These are phyloP conservation scores for Acridotheres tristis DNA, from an alignment of 2,797 vertebrate species.

Conservation along the genomic window DNA sequence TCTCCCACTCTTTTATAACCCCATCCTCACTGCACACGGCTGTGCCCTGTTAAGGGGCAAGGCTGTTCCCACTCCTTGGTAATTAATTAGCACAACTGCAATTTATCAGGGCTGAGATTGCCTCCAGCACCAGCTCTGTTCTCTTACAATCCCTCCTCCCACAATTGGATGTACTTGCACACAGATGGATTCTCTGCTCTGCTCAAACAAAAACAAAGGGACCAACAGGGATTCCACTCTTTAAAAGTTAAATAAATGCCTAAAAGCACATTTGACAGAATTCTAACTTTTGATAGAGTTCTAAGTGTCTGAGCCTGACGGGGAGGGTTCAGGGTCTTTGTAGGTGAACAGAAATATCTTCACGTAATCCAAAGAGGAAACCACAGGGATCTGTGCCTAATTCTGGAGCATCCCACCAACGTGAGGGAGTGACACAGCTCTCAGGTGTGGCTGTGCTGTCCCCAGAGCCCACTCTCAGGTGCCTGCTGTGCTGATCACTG, in stretches of 20 bases:
- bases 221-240: not conserved
- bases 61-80: too few relatives aligned
- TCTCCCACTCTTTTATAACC: too few relatives aligned
- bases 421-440: accelerated
- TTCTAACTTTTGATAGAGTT: not conserved
- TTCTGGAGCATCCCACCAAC: accelerated
- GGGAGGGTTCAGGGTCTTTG: not conserved
- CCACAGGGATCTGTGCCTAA: accelerated
- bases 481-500: not conserved
- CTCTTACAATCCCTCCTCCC: too few relatives aligned
- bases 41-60: too few relatives aligned
- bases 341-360: not conserved
- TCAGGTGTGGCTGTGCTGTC: not conserved
- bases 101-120: too few relatives aligned
- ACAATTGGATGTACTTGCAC: not conserved
- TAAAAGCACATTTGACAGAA: not conserved
- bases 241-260: not conserved
- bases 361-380: accelerated
- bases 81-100: too few relatives aligned
- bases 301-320: not conserved
- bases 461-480: not conserved
- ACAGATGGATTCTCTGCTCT: not conserved
- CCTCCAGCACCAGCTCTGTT: too few relatives aligned
- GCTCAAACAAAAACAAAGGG: not conserved
- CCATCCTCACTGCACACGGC: too few relatives aligned